Percentiles rank a stretch among this genome's conserved stretches.
Conservation (phyloP, 2,797 vertebrate genomes). For the Spinus pinus region DNA sequence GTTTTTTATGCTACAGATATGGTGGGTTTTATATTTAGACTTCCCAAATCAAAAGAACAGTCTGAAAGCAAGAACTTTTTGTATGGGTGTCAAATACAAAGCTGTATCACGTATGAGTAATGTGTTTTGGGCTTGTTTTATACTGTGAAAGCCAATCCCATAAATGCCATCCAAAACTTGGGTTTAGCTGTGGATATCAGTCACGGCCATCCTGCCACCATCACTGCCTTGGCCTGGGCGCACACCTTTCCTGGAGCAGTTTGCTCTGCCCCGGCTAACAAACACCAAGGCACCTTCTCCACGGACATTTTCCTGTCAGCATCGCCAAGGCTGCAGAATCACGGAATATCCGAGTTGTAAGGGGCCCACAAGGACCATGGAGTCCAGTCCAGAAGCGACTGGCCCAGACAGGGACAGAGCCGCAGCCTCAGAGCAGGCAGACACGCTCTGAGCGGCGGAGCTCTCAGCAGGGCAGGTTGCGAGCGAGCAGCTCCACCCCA, state of each 20-base stretch:
- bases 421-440: fast-evolving
- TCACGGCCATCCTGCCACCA: neutral
- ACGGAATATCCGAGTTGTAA: neutral
- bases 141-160: fast-evolving
- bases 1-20: neutral
- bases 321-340: neutral
- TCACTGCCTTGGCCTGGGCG: fast-evolving
- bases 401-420: neutral
- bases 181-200: neutral
- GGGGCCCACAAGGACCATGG: neutral
- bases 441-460: neutral
- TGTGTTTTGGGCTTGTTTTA: neutral
- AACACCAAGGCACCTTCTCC: fast-evolving
- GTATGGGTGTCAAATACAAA: neutral
- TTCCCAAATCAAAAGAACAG: neutral
- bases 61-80: neutral
- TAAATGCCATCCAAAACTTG: neutral
- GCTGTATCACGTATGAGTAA: neutral
- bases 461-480: fast-evolving
- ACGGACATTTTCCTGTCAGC: fast-evolving
- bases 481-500: neutral
- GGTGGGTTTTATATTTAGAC: neutral
- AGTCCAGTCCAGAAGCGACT: fast-evolving
- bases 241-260: neutral
- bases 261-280: fast-evolving